Evolutionary conservation across 2,888 invertebrate species (phyloP).

Genomic region (Aphrophora alni): DNA sequence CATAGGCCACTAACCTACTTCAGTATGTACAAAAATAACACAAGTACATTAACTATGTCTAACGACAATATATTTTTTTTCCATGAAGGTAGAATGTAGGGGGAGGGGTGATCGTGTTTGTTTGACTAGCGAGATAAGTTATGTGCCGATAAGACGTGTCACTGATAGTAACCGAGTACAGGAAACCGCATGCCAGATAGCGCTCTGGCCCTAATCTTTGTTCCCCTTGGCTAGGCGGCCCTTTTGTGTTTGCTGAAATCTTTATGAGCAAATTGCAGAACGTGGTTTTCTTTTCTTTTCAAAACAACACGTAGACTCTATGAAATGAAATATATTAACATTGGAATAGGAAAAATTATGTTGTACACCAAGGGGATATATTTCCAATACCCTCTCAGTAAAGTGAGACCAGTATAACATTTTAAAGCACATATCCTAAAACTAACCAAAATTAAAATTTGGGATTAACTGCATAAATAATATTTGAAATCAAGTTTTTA

Average conservation of each 20-base stretch:
- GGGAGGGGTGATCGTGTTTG: too few species aligned
- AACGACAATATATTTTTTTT: too few species aligned
- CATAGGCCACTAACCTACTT: neutral
- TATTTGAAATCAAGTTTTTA: too few species aligned
- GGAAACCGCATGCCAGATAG: slow-evolving; percentile 2
- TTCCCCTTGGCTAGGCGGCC: neutral
- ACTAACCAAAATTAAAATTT: too few species aligned
- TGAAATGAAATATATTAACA: neutral
- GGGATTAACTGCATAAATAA: too few species aligned
- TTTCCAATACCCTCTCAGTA: too few species aligned
- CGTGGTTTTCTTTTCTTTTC: neutral
- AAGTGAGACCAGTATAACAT: too few species aligned
- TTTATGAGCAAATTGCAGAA: neutral
- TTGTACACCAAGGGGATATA: too few species aligned
- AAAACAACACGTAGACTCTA: neutral
- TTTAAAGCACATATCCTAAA: too few species aligned
- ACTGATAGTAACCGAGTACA: neutral
- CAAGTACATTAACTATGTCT: neutral
- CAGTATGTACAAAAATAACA: neutral
- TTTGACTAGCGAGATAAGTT: neutral
- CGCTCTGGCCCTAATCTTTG: neutral
- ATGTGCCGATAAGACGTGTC: slow-evolving; percentile 9
- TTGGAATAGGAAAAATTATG: too few species aligned
- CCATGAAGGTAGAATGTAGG: neutral
- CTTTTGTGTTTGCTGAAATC: neutral